phyloP scores from a whole-genome alignment of 92 coral and sea anemone species.

The Epizoanthus rinbou region DNA sequence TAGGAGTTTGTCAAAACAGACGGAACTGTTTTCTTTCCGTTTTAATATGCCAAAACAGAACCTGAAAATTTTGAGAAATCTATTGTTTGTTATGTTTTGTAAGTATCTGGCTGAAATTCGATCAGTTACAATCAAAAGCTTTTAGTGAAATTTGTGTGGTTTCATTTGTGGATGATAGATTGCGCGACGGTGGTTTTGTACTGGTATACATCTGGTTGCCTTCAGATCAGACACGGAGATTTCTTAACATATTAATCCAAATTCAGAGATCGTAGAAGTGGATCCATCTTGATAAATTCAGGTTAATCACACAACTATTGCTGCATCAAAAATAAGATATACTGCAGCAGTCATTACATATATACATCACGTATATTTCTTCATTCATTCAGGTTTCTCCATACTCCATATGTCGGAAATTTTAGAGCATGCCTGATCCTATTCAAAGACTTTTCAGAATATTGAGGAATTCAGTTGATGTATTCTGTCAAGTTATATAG shows the following conservation, averaged over 20 bases:
- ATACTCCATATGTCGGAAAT: too few relatives aligned
- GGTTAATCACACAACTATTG: not conserved
- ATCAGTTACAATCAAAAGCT: conserved; percentile 12
- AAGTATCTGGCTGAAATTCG: conserved; percentile 21
- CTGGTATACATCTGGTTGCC: not conserved
- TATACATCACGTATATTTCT: too few relatives aligned
- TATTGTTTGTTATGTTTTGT: conserved; percentile 20
- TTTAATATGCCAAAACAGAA: conserved; percentile 3
- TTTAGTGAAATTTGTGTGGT: conserved; percentile 7
- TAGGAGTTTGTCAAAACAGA: conserved; percentile 14
- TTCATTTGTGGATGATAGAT: too few relatives aligned
- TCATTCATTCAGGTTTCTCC: too few relatives aligned
- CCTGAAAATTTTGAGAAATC: not conserved
- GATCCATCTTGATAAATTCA: not conserved
- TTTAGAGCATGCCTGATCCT: too few relatives aligned
- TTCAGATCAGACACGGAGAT: not conserved
- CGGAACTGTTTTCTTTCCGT: conserved; percentile 12
- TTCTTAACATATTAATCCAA: not conserved
- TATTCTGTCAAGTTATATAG: too few relatives aligned
- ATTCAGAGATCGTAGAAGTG: not conserved
- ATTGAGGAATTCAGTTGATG: too few relatives aligned
- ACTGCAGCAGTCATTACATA: not conserved
- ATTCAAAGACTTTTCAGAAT: too few relatives aligned
- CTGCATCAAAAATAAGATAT: not conserved
- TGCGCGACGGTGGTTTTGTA: not conserved